Evolutionary conservation across 2,888 invertebrate genomes (phyloP).

Genomic region (Mesorhabditis spiculigera): DNA sequence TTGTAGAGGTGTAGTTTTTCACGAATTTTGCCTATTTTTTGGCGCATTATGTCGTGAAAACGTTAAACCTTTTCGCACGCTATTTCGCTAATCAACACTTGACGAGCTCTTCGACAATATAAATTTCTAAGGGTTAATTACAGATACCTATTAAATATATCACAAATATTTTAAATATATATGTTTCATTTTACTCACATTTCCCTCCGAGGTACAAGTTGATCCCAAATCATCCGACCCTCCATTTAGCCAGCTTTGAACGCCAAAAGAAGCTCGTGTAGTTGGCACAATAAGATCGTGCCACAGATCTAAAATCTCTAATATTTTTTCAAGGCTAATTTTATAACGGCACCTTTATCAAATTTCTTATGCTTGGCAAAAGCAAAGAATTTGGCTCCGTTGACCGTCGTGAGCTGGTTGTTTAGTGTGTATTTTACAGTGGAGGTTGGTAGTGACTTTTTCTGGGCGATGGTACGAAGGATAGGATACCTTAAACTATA

Average conservation of each 20-base stretch:
- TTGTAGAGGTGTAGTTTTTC: not conserved
- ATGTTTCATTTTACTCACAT: conserved; percentile 10
- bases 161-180: too few relatives aligned
- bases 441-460: conserved; percentile 24
- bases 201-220: conserved; percentile 65
- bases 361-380: conserved; percentile 45
- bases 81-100: too few relatives aligned
- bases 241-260: conserved; percentile 84
- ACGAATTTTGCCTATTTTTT: not conserved
- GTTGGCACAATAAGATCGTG: conserved; percentile 30
- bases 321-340: not conserved
- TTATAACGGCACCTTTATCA: conserved; percentile 21
- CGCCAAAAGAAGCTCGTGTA: conserved; percentile 55
- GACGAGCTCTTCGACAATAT: too few relatives aligned
- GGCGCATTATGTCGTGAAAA: not conserved
- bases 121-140: too few relatives aligned
- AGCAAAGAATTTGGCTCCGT: conserved; percentile 24
- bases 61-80: too few relatives aligned
- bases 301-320: conserved; percentile 30
- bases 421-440: conserved; percentile 30
- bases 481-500: conserved; percentile 24
- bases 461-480: conserved; percentile 20
- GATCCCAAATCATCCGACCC: conserved; percentile 72
- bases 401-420: conserved; percentile 23
- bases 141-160: too few relatives aligned